Evolutionary conservation across 2,888 invertebrate genomes (phyloP), one percentile per base, ranked within the genome.

Genomic region (Thyatira batis): DNA sequence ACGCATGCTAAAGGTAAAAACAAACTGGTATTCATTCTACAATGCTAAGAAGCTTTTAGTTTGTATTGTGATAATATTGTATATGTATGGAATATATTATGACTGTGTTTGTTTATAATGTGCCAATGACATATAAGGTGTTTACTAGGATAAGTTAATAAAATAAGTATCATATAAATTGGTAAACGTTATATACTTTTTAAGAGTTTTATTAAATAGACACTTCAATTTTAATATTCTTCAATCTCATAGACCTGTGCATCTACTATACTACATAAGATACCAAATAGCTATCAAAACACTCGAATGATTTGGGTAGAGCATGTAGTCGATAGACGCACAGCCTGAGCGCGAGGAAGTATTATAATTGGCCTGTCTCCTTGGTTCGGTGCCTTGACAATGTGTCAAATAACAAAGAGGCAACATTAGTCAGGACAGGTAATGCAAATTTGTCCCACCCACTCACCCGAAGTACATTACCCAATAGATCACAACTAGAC

Each of bases 381-480:
- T 85, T 84, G 84, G 77, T 74, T 73, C 61, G 53, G 65, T 74
- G 78, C 85, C 85, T 88, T 88, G 87, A 83, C 84, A 88, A 79
- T 84, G 83, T 78, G 80, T 84, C 82, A 80, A 76, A 72, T 73
- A 72, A 82, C 81, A 82, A 85, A 84, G 81, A 78, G 69, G 65
- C 56, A 63, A 68, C 78, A 82, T 83, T 78, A 77, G 70, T 81
- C 71, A 77, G 61, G 63, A 79, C 81, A 69, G 65, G 80, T 82
- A 77, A 84, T 85, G 82, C 69, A 81, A 87, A 87, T 85, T 61
- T 57, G 59, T 68, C 57, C 74, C 78, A 72, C 87, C 86, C 76
- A 87, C 85, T 74, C 66, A 53, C 57, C 53, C 50, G 54, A 55
- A 55, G 50, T 60, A 39, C 58, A 54, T 76, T 74, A 67, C 61